Evolutionary conservation across 2,797 vertebrate species (phyloP).

Genomic region (Gorsachius magnificus): DNA sequence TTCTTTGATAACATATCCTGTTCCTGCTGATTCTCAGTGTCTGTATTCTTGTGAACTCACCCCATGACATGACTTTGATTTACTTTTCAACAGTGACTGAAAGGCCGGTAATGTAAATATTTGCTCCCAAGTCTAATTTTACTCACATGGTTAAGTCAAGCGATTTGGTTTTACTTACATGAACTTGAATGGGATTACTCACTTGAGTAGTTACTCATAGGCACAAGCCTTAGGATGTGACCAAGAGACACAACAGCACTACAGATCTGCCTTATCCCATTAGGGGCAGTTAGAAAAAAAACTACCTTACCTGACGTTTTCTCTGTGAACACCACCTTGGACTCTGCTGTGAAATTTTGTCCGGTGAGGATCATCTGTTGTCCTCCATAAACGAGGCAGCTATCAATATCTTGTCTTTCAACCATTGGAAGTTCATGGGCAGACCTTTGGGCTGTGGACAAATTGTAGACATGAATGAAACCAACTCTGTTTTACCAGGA

Average conservation of each 20-base stretch:
- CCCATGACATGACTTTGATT: not conserved
- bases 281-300: not conserved
- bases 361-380: constrained; percentile 95
- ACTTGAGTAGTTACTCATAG: not conserved
- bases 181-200: not conserved
- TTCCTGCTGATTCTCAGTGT: not conserved
- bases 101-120: not conserved
- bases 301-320: constrained; percentile 88
- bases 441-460: constrained; percentile 89
- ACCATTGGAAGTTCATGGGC: constrained; percentile 93
- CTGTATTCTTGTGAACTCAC: not conserved
- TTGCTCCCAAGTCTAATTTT: not conserved
- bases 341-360: constrained; percentile 93
- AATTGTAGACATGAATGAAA: constrained; percentile 68
- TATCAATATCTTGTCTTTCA: constrained; percentile 89
- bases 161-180: not conserved
- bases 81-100: not conserved
- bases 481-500: constrained; percentile 49
- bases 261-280: not conserved
- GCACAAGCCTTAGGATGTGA: not conserved
- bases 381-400: constrained; percentile 88
- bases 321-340: constrained; percentile 94
- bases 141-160: not conserved
- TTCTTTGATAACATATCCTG: not conserved
- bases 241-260: not conserved